Evolutionary conservation across 2,113 vertebrate species (phyloP), one percentile per base, ranked within the genome.

Genomic region (Rhinopomastus cyanomelas): DNA sequence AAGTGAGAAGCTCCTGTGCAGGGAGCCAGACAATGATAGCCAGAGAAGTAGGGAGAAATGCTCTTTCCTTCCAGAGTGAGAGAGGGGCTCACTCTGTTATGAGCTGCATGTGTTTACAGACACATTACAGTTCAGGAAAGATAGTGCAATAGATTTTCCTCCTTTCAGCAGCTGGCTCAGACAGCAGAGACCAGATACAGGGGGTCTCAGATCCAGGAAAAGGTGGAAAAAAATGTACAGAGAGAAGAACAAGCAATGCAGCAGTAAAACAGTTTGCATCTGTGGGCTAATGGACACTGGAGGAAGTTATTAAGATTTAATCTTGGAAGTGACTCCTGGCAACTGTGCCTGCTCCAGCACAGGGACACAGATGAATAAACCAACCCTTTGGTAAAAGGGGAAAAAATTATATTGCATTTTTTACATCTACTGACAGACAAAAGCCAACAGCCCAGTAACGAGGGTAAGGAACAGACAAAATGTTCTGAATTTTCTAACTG

Each of bases 261-360:
- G 60, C 53, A 42, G 49, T 44, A 32, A 85, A 87, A 79, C 57
- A 75, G 69, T 73, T 87, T 67, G 56, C 69, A 72, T 71, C 49
- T 52, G 30, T 62, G 44, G 66, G 49, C 74, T 74, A 55, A 81
- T 2, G 8, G 59, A 59, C 60, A 37, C 25, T 85, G 48, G 44
- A 65, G 75, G 88, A 94, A 89, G 80, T 83, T 65, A 57, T 66
- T 82, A 90, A 88, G 60, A 48, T 48, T 34, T 2, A 62, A 74
- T 82, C 48, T 81, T 88, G 76, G 95, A 96, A 89, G 37, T n/a
- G 13, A 29, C 52, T 76, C 56, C 29, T 80, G 64, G 76, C 76
- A 77, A 64, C 56, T 55, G 42, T 19, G 56, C 42, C 72, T 51
- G 56, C 71, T 81, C 82, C 73, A 91, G 20, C 1, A 2, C 59